phyloP scores from a whole-genome alignment of 2,797 vertebrate species.

The Alectoris magna region DNA sequence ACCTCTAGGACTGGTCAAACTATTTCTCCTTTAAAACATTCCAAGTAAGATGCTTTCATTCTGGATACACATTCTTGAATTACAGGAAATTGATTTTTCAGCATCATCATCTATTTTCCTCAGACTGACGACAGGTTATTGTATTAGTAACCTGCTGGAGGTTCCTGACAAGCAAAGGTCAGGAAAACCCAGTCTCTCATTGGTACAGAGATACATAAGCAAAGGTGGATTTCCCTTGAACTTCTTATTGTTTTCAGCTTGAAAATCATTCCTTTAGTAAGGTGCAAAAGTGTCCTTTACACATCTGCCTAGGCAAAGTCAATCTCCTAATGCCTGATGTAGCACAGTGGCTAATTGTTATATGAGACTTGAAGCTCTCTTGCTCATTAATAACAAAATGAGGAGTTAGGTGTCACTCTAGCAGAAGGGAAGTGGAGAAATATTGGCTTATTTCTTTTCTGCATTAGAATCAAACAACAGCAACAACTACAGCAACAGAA shows the following conservation, averaged over 20 bases:
- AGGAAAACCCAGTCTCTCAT: not conserved
- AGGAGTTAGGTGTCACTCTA: not conserved
- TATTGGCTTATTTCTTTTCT: not conserved
- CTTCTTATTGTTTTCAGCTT: not conserved
- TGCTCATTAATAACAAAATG: slow-evolving; percentile 14
- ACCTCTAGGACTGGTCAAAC: not conserved
- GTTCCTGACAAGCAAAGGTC: slow-evolving; percentile 7
- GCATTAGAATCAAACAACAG: not conserved
- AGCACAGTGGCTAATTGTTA: not conserved
- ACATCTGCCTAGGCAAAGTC: not conserved
- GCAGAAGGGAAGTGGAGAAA: not conserved
- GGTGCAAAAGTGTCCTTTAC: not conserved
- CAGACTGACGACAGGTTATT: slow-evolving; percentile 2
- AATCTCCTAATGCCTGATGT: not conserved
- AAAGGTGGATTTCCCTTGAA: not conserved
- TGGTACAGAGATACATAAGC: slow-evolving; percentile 3
- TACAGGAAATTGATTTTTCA: slow-evolving; percentile 28
- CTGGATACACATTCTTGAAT: not conserved
- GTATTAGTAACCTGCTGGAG: slow-evolving; percentile 2
- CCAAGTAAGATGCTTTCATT: not conserved
- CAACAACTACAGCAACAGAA: not conserved
- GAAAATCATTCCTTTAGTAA: slow-evolving; percentile 2
- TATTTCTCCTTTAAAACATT: not conserved
- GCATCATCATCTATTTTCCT: not conserved
- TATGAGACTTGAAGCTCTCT: not conserved